A percentile compares a stretch with the other conserved stretches of the same genome.
These are phyloP conservation scores for Panurus biarmicus DNA, from an alignment of 2,113 vertebrate species.

Conservation along the genomic window DNA sequence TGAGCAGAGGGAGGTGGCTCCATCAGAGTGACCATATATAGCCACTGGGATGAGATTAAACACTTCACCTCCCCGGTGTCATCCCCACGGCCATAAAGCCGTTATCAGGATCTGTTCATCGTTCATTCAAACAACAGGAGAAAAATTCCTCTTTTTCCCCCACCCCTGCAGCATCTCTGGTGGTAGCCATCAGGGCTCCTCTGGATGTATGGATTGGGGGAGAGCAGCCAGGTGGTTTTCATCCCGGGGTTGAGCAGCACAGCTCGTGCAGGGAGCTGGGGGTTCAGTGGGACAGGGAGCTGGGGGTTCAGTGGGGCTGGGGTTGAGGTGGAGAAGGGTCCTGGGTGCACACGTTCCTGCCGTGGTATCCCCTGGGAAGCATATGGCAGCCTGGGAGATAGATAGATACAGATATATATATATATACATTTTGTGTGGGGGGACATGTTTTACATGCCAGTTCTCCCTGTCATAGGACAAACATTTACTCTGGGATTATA, in stretches of 20 bases:
- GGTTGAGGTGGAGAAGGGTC: background rate
- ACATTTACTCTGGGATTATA: background rate
- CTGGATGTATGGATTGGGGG: background rate
- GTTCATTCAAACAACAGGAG: background rate
- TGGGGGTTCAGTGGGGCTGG: background rate
- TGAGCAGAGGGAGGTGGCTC: constrained; percentile 39
- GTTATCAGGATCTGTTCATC: background rate
- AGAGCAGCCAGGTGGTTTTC: background rate
- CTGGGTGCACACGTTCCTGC: no score
- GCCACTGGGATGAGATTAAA: constrained; percentile 49
- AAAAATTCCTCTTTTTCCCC: background rate
- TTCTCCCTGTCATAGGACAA: constrained; percentile 32
- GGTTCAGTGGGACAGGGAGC: background rate
- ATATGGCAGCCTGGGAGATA: constrained; percentile 15
- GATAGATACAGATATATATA: background rate
- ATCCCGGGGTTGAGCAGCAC: background rate
- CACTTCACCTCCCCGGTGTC: background rate
- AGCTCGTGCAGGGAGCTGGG: background rate
- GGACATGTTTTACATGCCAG: constrained; percentile 27
- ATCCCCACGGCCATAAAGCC: background rate
- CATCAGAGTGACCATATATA: constrained; percentile 68
- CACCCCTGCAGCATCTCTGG: background rate
- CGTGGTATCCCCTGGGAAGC: background rate
- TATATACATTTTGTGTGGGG: background rate
- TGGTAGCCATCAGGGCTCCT: background rate